Evolutionary conservation across 2,113 vertebrate species (phyloP).

Genomic region (Synodontis membranacea): DNA sequence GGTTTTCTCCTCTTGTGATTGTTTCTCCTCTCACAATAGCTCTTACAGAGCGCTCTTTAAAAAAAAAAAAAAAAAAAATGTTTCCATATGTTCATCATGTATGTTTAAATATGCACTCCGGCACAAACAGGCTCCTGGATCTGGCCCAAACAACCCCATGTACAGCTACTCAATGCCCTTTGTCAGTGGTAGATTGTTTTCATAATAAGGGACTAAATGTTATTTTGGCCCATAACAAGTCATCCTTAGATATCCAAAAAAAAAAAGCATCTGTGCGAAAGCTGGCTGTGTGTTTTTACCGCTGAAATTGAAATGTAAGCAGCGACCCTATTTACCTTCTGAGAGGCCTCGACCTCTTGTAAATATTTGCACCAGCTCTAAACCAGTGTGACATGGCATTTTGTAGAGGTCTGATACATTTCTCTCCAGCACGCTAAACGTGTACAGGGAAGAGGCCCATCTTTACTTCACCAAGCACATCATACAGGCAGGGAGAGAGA

Average conservation of each 20-base stretch:
- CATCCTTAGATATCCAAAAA: slow-evolving; percentile 66
- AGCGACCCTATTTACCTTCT: slow-evolving; percentile 73
- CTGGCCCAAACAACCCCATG: background rate
- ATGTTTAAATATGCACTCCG: background rate
- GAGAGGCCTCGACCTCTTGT: slow-evolving; percentile 73
- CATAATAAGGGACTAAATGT: slow-evolving; percentile 44
- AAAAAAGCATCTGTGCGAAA: slow-evolving; percentile 48
- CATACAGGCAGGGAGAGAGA: background rate
- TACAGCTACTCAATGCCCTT: slow-evolving; percentile 29
- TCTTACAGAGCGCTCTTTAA: too few species aligned
- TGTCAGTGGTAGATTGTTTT: slow-evolving; percentile 42
- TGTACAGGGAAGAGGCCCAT: slow-evolving; percentile 58
- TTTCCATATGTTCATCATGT: too few species aligned
- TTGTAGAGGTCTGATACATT: slow-evolving; percentile 69
- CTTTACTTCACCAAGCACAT: slow-evolving; percentile 64
- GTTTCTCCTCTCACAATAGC: too few species aligned
- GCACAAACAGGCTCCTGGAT: slow-evolving; percentile 4
- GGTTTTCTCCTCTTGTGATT: too few species aligned
- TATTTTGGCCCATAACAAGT: slow-evolving; percentile 58
- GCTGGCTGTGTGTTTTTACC: slow-evolving; percentile 54
- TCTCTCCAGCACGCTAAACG: slow-evolving; percentile 68
- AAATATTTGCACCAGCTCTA: slow-evolving; percentile 78
- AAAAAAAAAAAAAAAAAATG: too few species aligned
- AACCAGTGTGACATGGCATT: slow-evolving; percentile 77
- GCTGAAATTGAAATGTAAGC: slow-evolving; percentile 72